Base-by-base conservation (phyloP, 2,888 invertebrate genomes). In the Drosophila nr. medialis region DNA sequence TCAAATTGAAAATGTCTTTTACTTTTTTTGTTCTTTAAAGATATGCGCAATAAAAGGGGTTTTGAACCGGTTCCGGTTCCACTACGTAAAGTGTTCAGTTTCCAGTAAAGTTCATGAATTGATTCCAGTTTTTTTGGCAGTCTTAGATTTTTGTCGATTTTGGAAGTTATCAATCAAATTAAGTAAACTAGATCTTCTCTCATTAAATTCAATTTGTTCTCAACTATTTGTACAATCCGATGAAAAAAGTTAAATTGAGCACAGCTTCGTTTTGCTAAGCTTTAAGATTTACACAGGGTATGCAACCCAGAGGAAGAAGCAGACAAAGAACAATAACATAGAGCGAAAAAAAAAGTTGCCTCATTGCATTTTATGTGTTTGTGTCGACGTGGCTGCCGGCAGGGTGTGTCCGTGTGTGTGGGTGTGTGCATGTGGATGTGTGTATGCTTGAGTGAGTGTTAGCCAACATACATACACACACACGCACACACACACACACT, bases 291-390 rank as follows among this genome's bases (percentile, higher is more conserved):
- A 3, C 36, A 18, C 34, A 54, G 53, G 34, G 53, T 54, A 54
- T 54, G 6, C 15, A 34, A 50, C 6, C 3, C 11, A 34, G 32
- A n/a, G 15, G 53, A 32, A 53, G 32, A 32, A 27, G 21, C 45
- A 45, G 24, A 8, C 24, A 53, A 40, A 27, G 34, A 69, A 61
- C 55, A 61, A 34, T 53, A 59, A 49, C 51, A 45, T 29, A 63
- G 62, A 64, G 59, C 48, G 36, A 56, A 59, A 53, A 27, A 36
- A 36, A 72, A 81, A 54, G 62, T 72, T 76, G 68, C 80, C 75
- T 72, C 69, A 86, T 89, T 90, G 89, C 90, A 86, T 90, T 90
- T 85, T 60, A 82, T 90, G 80, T 72, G 81, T 40, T 56, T 40
- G 63, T 66, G 72, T 38, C 68, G 73, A 79, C 78, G 81, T 73